A percentile compares a stretch with the other conserved stretches of the same genome.
Evolutionary conservation across 2,888 invertebrate genomes (phyloP).

Genomic region (Digitonthophagus gazella): DNA sequence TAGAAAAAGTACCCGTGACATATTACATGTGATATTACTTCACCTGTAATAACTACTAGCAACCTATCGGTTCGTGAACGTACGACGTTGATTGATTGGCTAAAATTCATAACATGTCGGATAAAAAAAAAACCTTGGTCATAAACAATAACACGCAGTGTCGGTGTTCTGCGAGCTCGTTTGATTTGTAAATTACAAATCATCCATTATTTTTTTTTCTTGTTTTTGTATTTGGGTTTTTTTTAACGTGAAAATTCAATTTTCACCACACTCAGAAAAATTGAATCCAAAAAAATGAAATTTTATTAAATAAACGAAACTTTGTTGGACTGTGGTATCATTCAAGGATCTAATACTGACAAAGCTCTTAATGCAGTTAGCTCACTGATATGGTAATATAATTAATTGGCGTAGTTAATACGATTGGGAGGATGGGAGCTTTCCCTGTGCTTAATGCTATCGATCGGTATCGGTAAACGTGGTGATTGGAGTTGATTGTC

Average conservation of each 20-base stretch:
- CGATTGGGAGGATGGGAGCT: background rate
- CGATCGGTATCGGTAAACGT: background rate
- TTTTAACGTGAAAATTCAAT: background rate
- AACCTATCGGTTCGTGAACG: background rate
- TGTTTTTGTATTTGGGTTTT: background rate
- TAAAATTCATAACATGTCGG: background rate
- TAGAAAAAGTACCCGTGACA: background rate
- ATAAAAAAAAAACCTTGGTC: background rate
- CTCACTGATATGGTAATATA: background rate
- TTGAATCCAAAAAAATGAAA: too few species aligned
- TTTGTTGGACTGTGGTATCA: too few species aligned
- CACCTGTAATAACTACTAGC: background rate
- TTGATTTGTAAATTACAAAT: background rate
- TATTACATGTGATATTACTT: background rate
- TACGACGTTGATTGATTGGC: background rate
- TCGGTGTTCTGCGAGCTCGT: background rate
- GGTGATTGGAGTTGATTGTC: background rate
- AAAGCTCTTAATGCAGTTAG: background rate
- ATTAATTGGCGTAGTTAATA: background rate
- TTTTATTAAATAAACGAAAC: too few species aligned
- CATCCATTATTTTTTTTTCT: background rate
- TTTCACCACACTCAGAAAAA: background rate
- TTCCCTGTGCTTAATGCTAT: background rate
- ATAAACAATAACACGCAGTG: background rate
- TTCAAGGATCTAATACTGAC: background rate